Conservation (phyloP, 1,140 invertebrate genomes). For the Calephelis virginiensis region DNA sequence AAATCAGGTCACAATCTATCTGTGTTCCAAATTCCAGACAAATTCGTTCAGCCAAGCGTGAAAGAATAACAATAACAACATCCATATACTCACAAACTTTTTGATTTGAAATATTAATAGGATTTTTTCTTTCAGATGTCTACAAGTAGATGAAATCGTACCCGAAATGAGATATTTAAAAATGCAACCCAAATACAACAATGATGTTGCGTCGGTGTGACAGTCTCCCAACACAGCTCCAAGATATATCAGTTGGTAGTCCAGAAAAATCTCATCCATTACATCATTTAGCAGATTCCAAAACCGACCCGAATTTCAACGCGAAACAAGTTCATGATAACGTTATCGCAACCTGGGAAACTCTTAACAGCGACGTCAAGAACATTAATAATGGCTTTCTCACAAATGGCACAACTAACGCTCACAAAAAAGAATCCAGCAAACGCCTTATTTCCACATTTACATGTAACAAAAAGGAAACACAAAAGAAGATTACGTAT, state of each 20-base stretch:
- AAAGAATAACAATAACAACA: too few species aligned
- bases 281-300: constrained; percentile 50
- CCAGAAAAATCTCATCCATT: constrained; percentile 30
- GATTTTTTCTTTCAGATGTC: constrained; percentile 12
- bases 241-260: constrained; percentile 41
- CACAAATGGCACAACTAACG: constrained; percentile 39
- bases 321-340: constrained; percentile 50
- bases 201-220: constrained; percentile 70
- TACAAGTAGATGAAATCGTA: constrained; percentile 24
- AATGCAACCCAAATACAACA: constrained; percentile 53
- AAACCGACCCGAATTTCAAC: constrained; percentile 51
- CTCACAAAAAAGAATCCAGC: constrained; percentile 43
- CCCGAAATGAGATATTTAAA: constrained; percentile 34
- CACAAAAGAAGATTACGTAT: constrained; percentile 56
- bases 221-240: constrained; percentile 58
- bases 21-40: too few species aligned
- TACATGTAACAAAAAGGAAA: constrained; percentile 43
- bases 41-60: too few species aligned
- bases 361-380: constrained; percentile 64
- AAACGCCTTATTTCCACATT: constrained; percentile 39
- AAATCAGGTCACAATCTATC: too few species aligned
- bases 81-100: too few species aligned
- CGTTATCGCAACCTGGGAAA: constrained; percentile 72
- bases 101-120: neutral
- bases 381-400: constrained; percentile 68